These are phyloP conservation scores for Lepus americanus DNA, from an alignment of 2,113 vertebrate species.

Conservation along the genomic window DNA sequence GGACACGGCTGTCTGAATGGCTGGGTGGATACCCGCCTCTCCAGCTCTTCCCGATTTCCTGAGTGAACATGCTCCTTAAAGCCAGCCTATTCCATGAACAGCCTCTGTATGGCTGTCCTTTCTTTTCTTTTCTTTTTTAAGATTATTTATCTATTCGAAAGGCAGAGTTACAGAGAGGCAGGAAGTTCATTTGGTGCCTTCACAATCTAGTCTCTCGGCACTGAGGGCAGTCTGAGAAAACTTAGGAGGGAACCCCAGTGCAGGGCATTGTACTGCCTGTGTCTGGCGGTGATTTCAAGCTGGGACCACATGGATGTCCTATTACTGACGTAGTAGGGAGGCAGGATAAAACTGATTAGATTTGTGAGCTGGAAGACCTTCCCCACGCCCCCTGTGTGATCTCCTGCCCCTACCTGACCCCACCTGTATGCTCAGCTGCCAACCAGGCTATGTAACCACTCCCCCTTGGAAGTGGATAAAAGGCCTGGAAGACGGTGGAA, in stretches of 20 bases:
- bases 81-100: neutral
- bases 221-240: neutral
- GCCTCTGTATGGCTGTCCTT: neutral
- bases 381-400: too few species aligned
- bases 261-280: neutral
- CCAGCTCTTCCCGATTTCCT: neutral
- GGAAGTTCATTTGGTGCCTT: neutral
- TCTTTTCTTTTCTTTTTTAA: neutral
- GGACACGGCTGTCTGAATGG: too few species aligned
- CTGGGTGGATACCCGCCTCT: neutral
- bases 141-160: neutral
- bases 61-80: neutral
- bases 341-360: too few species aligned
- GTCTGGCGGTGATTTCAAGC: neutral
- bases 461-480: too few species aligned
- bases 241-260: neutral
- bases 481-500: too few species aligned
- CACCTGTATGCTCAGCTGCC: too few species aligned
- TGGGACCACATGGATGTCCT: neutral
- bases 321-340: too few species aligned
- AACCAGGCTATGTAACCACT: too few species aligned
- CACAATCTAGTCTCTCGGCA: neutral
- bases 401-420: too few species aligned
- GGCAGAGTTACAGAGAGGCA: too few species aligned
- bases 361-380: too few species aligned